Evolutionary conservation across 2,113 vertebrate genomes (phyloP).

Genomic region (Mohoua ochrocephala): DNA sequence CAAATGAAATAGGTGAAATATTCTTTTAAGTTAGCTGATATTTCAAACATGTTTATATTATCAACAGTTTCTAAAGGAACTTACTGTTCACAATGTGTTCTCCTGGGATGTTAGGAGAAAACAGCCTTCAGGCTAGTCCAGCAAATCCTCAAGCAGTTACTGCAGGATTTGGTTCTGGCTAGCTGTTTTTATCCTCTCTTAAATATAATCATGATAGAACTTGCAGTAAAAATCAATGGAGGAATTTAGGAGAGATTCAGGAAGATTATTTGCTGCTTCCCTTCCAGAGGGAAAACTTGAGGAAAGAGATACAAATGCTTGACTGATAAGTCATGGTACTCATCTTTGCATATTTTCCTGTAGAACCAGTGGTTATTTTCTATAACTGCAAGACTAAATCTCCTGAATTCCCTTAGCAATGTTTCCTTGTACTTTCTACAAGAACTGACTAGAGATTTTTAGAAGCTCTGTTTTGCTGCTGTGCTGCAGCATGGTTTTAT

Average conservation of each 20-base stretch:
- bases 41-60: neutral
- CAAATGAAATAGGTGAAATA: neutral
- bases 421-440: neutral
- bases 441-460: neutral
- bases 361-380: neutral
- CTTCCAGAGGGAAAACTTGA: neutral
- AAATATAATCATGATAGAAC: neutral
- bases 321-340: neutral
- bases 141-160: neutral
- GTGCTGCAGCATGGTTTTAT: neutral
- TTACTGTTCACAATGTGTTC: neutral
- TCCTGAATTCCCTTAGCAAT: neutral
- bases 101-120: neutral
- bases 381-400: neutral
- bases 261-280: neutral
- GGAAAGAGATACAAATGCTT: neutral
- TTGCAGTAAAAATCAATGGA: neutral
- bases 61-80: neutral
- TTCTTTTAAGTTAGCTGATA: neutral
- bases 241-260: neutral
- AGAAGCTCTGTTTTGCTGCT: neutral
- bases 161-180: neutral
- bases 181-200: neutral
- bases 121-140: neutral
- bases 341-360: neutral